Base-by-base conservation (phyloP, 2,888 invertebrate genomes). In the Leptopilina drosophilae region DNA sequence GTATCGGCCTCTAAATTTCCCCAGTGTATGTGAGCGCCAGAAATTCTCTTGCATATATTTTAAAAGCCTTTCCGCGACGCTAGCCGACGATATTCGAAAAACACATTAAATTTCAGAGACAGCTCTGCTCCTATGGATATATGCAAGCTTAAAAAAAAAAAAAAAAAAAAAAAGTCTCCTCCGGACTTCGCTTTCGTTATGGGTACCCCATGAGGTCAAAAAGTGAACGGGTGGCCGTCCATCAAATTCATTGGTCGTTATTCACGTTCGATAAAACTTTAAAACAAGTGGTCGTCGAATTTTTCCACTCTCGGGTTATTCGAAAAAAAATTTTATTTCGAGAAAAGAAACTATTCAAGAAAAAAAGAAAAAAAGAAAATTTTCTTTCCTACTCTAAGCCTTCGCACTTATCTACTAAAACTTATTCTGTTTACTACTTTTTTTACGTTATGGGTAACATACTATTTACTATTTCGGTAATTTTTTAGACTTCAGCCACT, bases 1-100 rank as follows among this genome's bases (percentile, higher is more conserved):
- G 73, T 33, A 73, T 73, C 73, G 73, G 73, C 56, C 56, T 53
- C 69, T 73, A 73, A 73, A 73, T 73, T 73, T 73, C 73, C 73
- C 73, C 73, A 73, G 73, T 56, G 73, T 73, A 26, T 46, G 49
- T 49, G 49, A 9, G 49, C 49, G 49, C 73, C n/a, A 14, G 56
- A 33, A 42, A 42, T 49, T 1, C 33, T 8, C 15, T 40, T 73
- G 73, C 73, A 73, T 73, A 73, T 40, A 73, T 73, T 59, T 59
- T 40, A 56, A 73, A 73, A 33, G 56, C 73, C 73, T 73, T 56
- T 73, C 73, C 73, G 73, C 73, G 73, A 59, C 73, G 73, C 56
- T 56, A 33, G 73, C 73, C 56, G 73, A 73, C 73, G 56, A 53
- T 73, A 73, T 73, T 73, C 33, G 33, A 73, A 73, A 73, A 53